These are phyloP conservation scores for Mythimna albipuncta DNA, from an alignment of 2,888 invertebrate species.

Conservation along the genomic window DNA sequence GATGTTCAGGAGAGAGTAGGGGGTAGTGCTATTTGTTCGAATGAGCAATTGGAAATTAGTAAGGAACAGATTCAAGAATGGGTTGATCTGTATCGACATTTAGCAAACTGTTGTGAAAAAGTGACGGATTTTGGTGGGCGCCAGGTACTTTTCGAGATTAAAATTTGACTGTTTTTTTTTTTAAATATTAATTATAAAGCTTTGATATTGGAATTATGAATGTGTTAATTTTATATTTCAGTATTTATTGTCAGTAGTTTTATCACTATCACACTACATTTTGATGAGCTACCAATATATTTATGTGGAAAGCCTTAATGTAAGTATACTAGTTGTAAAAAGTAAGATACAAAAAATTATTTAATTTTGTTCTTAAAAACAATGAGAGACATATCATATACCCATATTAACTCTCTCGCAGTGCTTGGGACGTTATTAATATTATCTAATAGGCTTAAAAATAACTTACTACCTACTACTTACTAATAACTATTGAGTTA, in stretches of 20 bases:
- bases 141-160: not conserved
- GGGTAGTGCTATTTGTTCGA: not conserved
- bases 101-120: not conserved
- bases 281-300: constrained; percentile 8
- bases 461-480: no score
- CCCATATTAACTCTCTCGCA: no score
- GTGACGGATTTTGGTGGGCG: not conserved
- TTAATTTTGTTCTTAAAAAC: no score
- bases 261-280: constrained; percentile 7
- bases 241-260: constrained; percentile 6
- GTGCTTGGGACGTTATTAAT: no score
- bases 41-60: not conserved
- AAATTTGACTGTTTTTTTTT: not conserved
- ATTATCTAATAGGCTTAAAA: no score
- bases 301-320: not conserved
- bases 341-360: not conserved
- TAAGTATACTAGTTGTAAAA: not conserved
- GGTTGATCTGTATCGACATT: constrained; percentile 11
- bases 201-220: not conserved
- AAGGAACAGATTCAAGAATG: constrained; percentile 6
- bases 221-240: constrained; percentile 1
- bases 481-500: no score
- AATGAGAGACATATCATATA: no score
- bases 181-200: not conserved
- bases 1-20: not conserved